Conservation (phyloP, 2,888 invertebrate genomes). For the Drosophila nigritarsus region DNA sequence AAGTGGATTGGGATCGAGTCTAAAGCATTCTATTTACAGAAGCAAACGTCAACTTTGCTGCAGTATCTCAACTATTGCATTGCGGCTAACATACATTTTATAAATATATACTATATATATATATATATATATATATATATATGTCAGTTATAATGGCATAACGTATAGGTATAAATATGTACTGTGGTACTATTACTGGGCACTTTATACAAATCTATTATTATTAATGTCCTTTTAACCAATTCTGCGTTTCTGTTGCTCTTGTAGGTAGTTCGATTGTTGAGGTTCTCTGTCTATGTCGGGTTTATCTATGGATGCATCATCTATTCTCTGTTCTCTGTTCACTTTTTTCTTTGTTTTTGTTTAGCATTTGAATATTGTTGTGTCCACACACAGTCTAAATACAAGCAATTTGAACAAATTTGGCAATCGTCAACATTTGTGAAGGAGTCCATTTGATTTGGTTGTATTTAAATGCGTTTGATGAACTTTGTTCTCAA, state of each 20-base stretch:
- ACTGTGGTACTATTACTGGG: not conserved
- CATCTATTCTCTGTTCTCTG: not conserved
- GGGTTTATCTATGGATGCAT: conserved; percentile 14
- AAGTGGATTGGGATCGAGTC: conserved; percentile 2
- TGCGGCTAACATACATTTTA: conserved; percentile 46
- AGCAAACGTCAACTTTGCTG: conserved; percentile 11
- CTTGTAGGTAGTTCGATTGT: conserved; percentile 54
- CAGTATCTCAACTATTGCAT: conserved; percentile 36
- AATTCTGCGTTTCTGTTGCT: conserved; percentile 36
- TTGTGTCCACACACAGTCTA: not conserved
- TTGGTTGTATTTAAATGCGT: conserved; percentile 6
- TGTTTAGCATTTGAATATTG: not conserved
- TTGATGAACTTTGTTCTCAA: conserved; percentile 1
- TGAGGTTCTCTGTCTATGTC: conserved; percentile 53
- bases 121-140: conserved; percentile 16
- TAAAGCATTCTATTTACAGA: conserved; percentile 28
- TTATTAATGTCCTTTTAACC: conserved; percentile 23
- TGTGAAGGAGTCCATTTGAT: not conserved
- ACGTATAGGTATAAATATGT: conserved; percentile 22
- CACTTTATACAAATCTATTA: conserved; percentile 24
- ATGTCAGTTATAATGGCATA: conserved; percentile 42
- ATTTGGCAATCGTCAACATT: not conserved
- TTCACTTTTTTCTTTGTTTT: too few relatives aligned
- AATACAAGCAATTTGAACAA: conserved; percentile 7
- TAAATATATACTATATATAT: conserved; percentile 20